Evolutionary conservation across 2,113 vertebrate species (phyloP), one percentile per base, ranked within the genome.

Genomic region (Alouatta palliata): DNA sequence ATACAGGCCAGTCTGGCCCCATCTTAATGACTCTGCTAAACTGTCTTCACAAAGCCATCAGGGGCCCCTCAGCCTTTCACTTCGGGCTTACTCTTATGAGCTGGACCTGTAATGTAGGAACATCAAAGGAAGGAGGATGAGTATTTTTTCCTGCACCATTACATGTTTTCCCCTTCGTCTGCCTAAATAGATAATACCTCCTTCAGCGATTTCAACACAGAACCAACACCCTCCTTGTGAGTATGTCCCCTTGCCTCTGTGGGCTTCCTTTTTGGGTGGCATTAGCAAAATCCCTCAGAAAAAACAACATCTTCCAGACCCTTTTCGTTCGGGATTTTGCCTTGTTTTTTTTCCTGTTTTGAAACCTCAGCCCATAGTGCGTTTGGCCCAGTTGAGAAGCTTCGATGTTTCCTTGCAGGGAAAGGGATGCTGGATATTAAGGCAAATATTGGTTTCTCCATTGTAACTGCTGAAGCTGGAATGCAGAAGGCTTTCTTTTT

Each of bases 291-390:
- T 54, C 81, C 77, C 77, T 23, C 17, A 6, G n/a, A 84, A 82
- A 77, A 43, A 13, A 2, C 19, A 4, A 13, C 25, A 0, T 25
- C 30, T 54, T 40, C 5, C 6, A 0, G 35, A 10, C 43, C 54
- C 40, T 89, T 23, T 17, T 0, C 10, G 23, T 2, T 12, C 76
- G 52, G 30, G 82, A 12, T 52, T 61, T 73, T 16, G n/a, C 79
- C 93, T 77, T 79, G 83, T 75, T 89, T 52, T 64, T 56, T 56
- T 45, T 96, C 90, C 84, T 35, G 0, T 75, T 83, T 92, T 82
- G 25, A 68, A 80, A 54, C 61, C 5, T 0, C 61, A 68, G 52
- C 66, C n/a, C 95, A 6, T 64, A 52, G 68, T 45, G 2, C 8
- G 20, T 20, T n/a, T 4, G 23, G 81, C 52, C 75, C 49, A 20